Evolutionary conservation across 2,888 invertebrate genomes (phyloP).

Genomic region (Athrips mouffetella): DNA sequence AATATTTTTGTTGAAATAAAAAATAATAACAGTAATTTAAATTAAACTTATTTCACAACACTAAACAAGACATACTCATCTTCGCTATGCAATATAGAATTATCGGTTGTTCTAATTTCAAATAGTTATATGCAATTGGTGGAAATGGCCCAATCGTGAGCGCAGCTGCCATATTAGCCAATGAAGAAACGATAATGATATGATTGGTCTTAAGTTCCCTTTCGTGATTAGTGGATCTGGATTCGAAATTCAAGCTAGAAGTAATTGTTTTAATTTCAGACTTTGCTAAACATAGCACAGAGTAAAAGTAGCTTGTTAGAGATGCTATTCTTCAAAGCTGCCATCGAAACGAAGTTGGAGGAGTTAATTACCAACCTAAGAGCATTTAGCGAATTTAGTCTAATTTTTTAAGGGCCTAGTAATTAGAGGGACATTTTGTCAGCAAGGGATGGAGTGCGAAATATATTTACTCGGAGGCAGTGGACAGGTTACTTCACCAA

Average conservation of each 20-base stretch:
- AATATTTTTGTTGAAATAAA: neutral
- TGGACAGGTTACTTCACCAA: too few relatives aligned
- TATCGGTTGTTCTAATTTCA: conserved; percentile 5
- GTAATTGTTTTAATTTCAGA: neutral
- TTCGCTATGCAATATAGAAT: conserved; percentile 5
- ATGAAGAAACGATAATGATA: conserved; percentile 6
- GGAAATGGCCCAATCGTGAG: conserved; percentile 8
- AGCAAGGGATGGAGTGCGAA: too few relatives aligned
- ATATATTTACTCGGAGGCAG: too few relatives aligned
- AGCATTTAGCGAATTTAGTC: too few relatives aligned
- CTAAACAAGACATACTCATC: neutral
- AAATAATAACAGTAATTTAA: neutral
- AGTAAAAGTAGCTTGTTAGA: too few relatives aligned
- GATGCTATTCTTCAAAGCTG: too few relatives aligned
- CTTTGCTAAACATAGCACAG: too few relatives aligned
- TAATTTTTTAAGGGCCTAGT: too few relatives aligned
- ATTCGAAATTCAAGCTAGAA: conserved; percentile 1
- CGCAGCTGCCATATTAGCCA: conserved; percentile 7
- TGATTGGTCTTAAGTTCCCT: conserved; percentile 1
- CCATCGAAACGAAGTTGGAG: too few relatives aligned
- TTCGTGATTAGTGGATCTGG: conserved; percentile 11
- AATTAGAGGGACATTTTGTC: too few relatives aligned
- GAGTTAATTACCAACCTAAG: too few relatives aligned
- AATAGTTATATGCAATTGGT: conserved; percentile 9
- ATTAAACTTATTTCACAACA: neutral